A percentile compares a stretch with the other conserved stretches of the same genome.
Conservation (phyloP, 2,888 invertebrate species). For the Stratiomys singularior region DNA sequence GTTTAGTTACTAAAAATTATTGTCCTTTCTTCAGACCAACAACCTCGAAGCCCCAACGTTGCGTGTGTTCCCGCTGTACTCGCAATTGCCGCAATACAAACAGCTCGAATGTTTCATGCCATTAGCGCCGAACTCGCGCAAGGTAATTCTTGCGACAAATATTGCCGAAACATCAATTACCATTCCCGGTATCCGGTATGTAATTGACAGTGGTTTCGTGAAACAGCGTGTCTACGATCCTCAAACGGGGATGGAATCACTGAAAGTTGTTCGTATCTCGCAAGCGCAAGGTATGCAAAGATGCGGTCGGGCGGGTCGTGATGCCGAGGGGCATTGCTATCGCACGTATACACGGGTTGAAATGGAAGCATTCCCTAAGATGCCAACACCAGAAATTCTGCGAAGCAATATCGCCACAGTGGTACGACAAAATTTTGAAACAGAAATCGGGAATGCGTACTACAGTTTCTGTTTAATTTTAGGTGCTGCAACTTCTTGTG, state of each 20-base stretch:
- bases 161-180: slow-evolving; percentile 98
- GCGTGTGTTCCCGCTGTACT: slow-evolving; percentile 88
- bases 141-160: slow-evolving; percentile 95
- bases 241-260: slow-evolving; percentile 82
- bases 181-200: slow-evolving; percentile 89
- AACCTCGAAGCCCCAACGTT: slow-evolving; percentile 73
- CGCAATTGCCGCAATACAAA: slow-evolving; percentile 85
- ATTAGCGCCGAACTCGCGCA: slow-evolving; percentile 79
- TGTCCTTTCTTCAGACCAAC: slow-evolving; percentile 67
- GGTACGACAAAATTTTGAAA: slow-evolving; percentile 51
- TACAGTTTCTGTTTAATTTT: slow-evolving; percentile 56
- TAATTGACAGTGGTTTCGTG: slow-evolving; percentile 92
- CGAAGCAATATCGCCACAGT: slow-evolving; percentile 70
- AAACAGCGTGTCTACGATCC: slow-evolving; percentile 89
- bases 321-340: slow-evolving; percentile 86
- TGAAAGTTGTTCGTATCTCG: slow-evolving; percentile 84
- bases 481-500: slow-evolving; percentile 84
- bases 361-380: slow-evolving; percentile 76
- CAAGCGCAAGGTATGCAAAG: slow-evolving; percentile 95
- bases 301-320: slow-evolving; percentile 91
- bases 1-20: no score
- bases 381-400: slow-evolving; percentile 88
- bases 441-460: not conserved
- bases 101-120: slow-evolving; percentile 88
- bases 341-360: slow-evolving; percentile 84